A percentile compares a stretch with the other conserved stretches of the same genome.
These are phyloP conservation scores for Noctua comes DNA, from an alignment of 2,888 invertebrate genomes.

Conservation along the genomic window DNA sequence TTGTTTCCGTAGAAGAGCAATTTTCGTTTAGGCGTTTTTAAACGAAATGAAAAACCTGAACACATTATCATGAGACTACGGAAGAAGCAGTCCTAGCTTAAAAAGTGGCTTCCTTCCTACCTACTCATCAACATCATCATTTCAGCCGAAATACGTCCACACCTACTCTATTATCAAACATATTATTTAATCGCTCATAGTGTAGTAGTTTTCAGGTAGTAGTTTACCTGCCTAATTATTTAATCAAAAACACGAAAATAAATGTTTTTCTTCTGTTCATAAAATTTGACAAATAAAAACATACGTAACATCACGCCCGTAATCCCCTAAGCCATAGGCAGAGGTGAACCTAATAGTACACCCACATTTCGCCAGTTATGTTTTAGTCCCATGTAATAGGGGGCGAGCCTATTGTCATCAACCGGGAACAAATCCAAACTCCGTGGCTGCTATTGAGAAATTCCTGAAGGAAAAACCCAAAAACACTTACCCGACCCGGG, in stretches of 20 bases:
- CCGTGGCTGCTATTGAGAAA: no score
- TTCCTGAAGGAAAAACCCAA: no score
- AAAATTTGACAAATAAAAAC: neutral
- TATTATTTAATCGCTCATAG: neutral
- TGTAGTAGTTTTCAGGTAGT: neutral
- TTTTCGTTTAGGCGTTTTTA: conserved; percentile 9
- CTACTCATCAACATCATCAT: no score
- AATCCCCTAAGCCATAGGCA: no score
- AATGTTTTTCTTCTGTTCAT: neutral
- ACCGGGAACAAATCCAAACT: no score
- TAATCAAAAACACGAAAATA: neutral
- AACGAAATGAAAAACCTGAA: neutral
- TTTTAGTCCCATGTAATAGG: no score
- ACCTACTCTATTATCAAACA: neutral
- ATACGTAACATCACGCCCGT: no score
- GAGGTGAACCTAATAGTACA: no score
- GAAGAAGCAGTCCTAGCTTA: neutral
- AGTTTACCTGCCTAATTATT: neutral
- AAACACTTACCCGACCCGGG: no score
- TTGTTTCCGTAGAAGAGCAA: conserved; percentile 16
- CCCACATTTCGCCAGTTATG: no score
- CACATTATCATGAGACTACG: neutral
- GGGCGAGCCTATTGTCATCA: no score
- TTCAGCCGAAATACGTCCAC: no score
- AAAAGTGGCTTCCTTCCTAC: neutral